Evolutionary conservation across 2,797 vertebrate species (phyloP).

Genomic region (Muraenolepis orangiensis): DNA sequence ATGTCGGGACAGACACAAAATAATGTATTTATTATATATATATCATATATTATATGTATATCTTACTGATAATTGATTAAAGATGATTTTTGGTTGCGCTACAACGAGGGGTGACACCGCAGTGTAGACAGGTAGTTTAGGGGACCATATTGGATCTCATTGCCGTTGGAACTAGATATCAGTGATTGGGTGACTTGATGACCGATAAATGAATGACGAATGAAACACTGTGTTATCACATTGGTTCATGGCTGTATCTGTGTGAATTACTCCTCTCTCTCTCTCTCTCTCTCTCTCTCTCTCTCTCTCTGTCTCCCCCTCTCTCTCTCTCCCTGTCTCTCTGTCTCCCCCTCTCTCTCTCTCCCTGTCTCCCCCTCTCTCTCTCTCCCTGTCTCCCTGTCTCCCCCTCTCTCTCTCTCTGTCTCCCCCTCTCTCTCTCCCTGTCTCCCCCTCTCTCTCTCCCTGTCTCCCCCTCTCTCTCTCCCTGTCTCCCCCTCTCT

Average conservation of each 20-base stretch:
- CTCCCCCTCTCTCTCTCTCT: neutral
- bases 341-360: too few species aligned
- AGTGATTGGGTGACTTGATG: too few species aligned
- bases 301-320: too few species aligned
- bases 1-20: neutral
- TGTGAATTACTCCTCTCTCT: too few species aligned
- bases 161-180: neutral
- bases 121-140: neutral
- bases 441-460: neutral
- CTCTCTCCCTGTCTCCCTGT: slow-evolving; percentile 16
- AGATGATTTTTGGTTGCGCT: neutral
- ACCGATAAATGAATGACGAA: neutral
- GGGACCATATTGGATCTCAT: neutral
- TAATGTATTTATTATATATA: too few species aligned
- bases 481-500: neutral
- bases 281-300: too few species aligned
- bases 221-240: too few species aligned
- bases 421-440: slow-evolving; percentile 4
- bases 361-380: too few species aligned
- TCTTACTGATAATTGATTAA: too few species aligned
- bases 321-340: too few species aligned
- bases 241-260: too few species aligned
- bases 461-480: neutral
- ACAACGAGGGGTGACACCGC: neutral
- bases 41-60: too few species aligned